Conservation (phyloP, 2,888 invertebrate genomes). For the Anthoptus insignis region DNA sequence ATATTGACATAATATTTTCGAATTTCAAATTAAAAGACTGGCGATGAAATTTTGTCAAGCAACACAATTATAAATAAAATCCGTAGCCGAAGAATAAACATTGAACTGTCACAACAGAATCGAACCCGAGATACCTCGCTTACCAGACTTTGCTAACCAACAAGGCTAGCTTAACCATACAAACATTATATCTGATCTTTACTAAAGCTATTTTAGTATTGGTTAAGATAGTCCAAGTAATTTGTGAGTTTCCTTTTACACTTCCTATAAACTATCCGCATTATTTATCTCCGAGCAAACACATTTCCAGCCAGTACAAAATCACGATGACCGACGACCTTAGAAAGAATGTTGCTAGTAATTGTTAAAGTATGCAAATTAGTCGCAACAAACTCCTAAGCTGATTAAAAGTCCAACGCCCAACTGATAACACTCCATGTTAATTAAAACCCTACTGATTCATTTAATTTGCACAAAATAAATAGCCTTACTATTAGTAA, state of each 20-base stretch:
- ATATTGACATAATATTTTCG: too few relatives aligned
- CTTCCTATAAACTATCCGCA: slow-evolving; percentile 7
- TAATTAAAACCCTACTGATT: slow-evolving; percentile 63
- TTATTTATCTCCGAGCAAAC: slow-evolving; percentile 33
- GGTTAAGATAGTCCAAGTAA: too few relatives aligned
- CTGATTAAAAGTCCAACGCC: slow-evolving; percentile 61
- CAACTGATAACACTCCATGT: slow-evolving; percentile 63
- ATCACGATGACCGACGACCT: slow-evolving; percentile 57
- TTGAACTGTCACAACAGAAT: too few relatives aligned
- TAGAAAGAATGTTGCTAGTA: slow-evolving; percentile 75
- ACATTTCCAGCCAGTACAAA: slow-evolving; percentile 26
- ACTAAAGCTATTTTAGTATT: too few relatives aligned
- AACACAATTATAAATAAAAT: too few relatives aligned
- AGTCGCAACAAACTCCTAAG: slow-evolving; percentile 48
- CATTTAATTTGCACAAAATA: slow-evolving; percentile 50
- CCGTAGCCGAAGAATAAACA: too few relatives aligned
- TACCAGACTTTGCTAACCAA: too few relatives aligned
- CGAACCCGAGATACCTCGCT: too few relatives aligned
- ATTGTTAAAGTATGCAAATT: slow-evolving; percentile 82
- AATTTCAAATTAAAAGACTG: too few relatives aligned
- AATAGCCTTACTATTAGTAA: slow-evolving; percentile 42
- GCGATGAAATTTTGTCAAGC: too few relatives aligned
- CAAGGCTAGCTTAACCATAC: too few relatives aligned
- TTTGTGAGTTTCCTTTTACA: not conserved
- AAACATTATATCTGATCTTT: too few relatives aligned